Percentiles rank a stretch among this genome's conserved stretches.
Evolutionary conservation across 2,888 invertebrate genomes (phyloP).

Genomic region (Orthonevra nobilis): DNA sequence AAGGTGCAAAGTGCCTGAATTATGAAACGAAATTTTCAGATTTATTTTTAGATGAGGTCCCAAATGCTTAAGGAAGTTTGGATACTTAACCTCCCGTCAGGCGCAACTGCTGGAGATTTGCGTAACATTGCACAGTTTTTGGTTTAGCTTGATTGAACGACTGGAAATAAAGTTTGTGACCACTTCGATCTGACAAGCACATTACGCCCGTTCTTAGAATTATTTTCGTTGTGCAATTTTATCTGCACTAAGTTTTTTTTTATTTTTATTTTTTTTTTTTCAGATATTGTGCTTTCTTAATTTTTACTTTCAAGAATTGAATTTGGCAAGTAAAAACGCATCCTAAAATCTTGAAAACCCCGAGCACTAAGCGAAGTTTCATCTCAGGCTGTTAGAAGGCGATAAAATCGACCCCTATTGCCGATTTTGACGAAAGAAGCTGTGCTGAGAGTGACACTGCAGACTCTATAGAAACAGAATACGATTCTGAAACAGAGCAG

Average conservation of each 20-base stretch:
- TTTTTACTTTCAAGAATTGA: background rate
- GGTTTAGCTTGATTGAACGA: background rate
- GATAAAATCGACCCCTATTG: background rate
- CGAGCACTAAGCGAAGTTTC: too few species aligned
- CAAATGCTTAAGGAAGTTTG: too few species aligned
- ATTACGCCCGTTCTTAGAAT: background rate
- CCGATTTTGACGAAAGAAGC: background rate
- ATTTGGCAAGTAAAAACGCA: too few species aligned
- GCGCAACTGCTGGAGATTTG: background rate
- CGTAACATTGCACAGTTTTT: background rate
- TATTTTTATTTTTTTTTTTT: background rate
- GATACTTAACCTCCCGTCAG: background rate
- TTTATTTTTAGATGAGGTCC: too few species aligned
- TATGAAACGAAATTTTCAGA: background rate
- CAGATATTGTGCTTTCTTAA: background rate
- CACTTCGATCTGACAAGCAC: background rate
- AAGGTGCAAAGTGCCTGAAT: constrained; percentile 6
- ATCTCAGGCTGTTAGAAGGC: too few species aligned
- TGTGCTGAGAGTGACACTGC: background rate
- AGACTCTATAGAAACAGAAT: background rate
- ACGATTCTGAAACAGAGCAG: too few species aligned
- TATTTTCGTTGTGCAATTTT: background rate
- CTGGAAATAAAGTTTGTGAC: background rate
- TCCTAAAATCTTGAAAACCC: too few species aligned
- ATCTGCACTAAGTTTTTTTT: background rate